Evolutionary conservation across 2,113 vertebrate species (phyloP).

Genomic region (Tragelaphus scriptus): DNA sequence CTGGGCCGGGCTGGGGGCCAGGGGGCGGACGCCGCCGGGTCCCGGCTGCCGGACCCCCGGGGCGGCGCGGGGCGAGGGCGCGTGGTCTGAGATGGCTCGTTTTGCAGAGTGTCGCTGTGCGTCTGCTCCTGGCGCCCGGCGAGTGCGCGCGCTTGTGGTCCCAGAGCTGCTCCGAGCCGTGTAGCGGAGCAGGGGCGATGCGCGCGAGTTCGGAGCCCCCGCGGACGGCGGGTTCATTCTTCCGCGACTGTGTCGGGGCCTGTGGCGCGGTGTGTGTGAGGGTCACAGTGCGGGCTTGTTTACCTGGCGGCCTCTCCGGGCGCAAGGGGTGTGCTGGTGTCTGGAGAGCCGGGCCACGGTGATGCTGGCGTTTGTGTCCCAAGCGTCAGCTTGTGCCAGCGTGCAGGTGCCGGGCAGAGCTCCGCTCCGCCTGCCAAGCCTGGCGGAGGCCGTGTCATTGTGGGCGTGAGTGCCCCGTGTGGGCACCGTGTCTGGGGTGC

Average conservation of each 20-base stretch:
- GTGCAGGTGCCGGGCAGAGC: background rate
- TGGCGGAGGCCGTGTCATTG: background rate
- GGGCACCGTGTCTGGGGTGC: background rate
- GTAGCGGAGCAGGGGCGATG: background rate
- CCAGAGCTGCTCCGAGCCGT: background rate
- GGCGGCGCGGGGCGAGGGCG: background rate
- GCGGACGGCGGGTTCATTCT: background rate
- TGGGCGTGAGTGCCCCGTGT: background rate
- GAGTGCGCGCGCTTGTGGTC: background rate
- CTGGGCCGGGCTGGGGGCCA: background rate
- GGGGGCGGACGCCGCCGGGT: background rate
- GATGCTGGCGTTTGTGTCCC: background rate
- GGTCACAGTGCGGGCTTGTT: background rate
- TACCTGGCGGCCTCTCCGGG: background rate
- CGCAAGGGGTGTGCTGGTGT: background rate
- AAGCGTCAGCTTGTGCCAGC: background rate
- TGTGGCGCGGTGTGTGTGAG: background rate
- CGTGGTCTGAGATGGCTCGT: background rate
- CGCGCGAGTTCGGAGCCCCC: background rate
- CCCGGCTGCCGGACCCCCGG: background rate
- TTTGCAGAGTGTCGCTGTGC: background rate
- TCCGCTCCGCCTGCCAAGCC: fast-evolving
- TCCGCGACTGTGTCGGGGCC: background rate
- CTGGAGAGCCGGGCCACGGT: background rate
- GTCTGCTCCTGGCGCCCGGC: background rate